A percentile compares a stretch with the other conserved stretches of the same genome.
Conservation (phyloP, 2,113 vertebrate genomes). For the Callionymus lyra region DNA sequence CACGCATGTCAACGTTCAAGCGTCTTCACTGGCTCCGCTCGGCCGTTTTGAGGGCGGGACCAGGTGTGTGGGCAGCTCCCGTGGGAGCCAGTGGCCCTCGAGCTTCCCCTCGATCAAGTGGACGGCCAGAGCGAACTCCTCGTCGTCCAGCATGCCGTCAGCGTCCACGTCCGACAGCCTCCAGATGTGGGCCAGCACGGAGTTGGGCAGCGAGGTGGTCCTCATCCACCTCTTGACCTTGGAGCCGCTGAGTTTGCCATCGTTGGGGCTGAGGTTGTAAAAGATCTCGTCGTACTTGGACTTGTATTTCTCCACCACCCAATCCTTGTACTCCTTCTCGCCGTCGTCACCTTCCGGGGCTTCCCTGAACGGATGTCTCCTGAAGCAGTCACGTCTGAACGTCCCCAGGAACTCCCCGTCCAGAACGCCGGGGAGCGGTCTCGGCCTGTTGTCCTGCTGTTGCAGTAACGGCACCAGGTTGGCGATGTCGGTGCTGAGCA, state of each 20-base stretch:
- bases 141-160: slow-evolving; percentile 82
- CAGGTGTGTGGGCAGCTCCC: slow-evolving; percentile 74
- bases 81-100: slow-evolving; percentile 76
- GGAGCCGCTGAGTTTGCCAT: slow-evolving; percentile 77
- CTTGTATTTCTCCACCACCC: slow-evolving; percentile 81
- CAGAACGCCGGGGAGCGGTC: slow-evolving; percentile 59
- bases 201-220: slow-evolving; percentile 77
- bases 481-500: slow-evolving; percentile 75
- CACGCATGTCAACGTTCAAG: not conserved
- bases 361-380: slow-evolving; percentile 60
- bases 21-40: slow-evolving; percentile 8
- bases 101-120: slow-evolving; percentile 83
- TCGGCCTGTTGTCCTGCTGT: slow-evolving; percentile 68
- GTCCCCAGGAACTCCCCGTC: slow-evolving; percentile 75
- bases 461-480: slow-evolving; percentile 77
- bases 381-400: slow-evolving; percentile 67
- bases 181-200: slow-evolving; percentile 82
- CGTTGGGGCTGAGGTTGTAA: slow-evolving; percentile 74
- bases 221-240: slow-evolving; percentile 85
- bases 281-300: slow-evolving; percentile 88
- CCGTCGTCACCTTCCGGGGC: slow-evolving; percentile 39
- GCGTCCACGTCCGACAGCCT: slow-evolving; percentile 80
- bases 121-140: slow-evolving; percentile 83
- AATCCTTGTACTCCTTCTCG: slow-evolving; percentile 62
- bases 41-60: slow-evolving; percentile 78